Evolutionary conservation across 2,888 invertebrate species (phyloP), one percentile per base, ranked within the genome.

Genomic region (Smittia aterrima): DNA sequence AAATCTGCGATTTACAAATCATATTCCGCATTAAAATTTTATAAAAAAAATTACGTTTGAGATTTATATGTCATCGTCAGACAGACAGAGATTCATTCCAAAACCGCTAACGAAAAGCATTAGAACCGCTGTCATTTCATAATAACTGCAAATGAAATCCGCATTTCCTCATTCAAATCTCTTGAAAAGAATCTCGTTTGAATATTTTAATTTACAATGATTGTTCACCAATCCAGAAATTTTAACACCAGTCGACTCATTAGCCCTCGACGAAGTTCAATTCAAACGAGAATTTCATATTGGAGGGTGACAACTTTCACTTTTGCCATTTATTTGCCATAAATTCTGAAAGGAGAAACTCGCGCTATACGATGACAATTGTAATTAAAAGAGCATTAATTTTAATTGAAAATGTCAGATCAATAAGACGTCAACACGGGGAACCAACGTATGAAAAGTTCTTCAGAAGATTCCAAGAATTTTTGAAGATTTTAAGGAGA

Each of bases 361-460:
- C 25, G 25, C 64, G 27, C 64, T 3, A 13, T 2, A 11, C n/a
- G n/a, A 9, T 16, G 27, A 27, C 64, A 27, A 27, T 64, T 27
- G 64, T 64, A 64, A 64, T 64, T 64, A 64, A 64, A 64, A 27
- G 6, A n/a, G 25, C 1, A 64, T 64, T 64, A 64, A 27, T 64
- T 64, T 64, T 64, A 64, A 64, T 64, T 64, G 64, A 64, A 64
- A 64, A 64, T 27, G 64, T 64, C 64, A 64, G 25, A 24, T 64
- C 64, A 64, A 64, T 64, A 64, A 9, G 27, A 64, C 24, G 2
- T n/a, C n/a, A n/a, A n/a, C n/a, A n/a, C n/a, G n/a, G n/a, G n/a
- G n/a, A n/a, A n/a, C n/a, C n/a, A n/a, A n/a, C n/a, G n/a, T n/a
- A n/a, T n/a, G n/a, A n/a, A n/a, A n/a, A n/a, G n/a, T n/a, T n/a